These are phyloP conservation scores for Indicator indicator DNA, from an alignment of 2,113 vertebrate genomes.

Conservation along the genomic window DNA sequence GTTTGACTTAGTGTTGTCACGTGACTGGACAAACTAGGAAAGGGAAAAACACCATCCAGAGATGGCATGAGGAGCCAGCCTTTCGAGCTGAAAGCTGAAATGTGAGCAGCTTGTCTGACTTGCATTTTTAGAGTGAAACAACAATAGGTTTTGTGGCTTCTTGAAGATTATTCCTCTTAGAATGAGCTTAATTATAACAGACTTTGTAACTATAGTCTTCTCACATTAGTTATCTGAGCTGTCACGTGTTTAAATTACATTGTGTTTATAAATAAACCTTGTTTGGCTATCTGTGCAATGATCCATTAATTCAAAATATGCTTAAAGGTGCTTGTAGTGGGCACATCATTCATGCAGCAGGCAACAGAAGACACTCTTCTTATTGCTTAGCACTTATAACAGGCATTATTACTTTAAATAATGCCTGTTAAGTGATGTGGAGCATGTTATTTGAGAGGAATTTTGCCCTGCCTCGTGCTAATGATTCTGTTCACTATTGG, in stretches of 20 bases:
- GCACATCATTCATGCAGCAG: neutral
- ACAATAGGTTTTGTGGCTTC: slow-evolving; percentile 6
- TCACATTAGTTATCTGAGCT: neutral
- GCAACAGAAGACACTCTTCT: neutral
- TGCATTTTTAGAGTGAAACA: slow-evolving; percentile 50
- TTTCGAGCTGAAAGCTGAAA: slow-evolving; percentile 37
- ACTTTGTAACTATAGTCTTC: neutral
- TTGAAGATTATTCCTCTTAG: slow-evolving; percentile 7
- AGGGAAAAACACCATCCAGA: slow-evolving; percentile 14
- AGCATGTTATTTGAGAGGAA: neutral
- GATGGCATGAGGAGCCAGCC: slow-evolving; percentile 26
- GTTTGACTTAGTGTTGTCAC: slow-evolving; percentile 41
- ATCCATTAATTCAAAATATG: slow-evolving; percentile 9
- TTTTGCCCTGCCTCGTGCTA: neutral
- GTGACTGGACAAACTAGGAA: slow-evolving; percentile 18
- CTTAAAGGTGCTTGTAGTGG: neutral
- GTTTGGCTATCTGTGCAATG: slow-evolving; percentile 3
- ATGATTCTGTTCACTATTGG: neutral
- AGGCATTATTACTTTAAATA: neutral
- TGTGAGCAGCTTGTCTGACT: slow-evolving; percentile 59
- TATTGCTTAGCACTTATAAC: neutral
- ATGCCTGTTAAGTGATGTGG: neutral
- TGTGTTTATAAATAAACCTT: neutral
- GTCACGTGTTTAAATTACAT: neutral
- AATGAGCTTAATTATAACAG: neutral